Evolutionary conservation across 2,113 vertebrate genomes (phyloP), one percentile per base, ranked within the genome.

Genomic region (Conger conger): DNA sequence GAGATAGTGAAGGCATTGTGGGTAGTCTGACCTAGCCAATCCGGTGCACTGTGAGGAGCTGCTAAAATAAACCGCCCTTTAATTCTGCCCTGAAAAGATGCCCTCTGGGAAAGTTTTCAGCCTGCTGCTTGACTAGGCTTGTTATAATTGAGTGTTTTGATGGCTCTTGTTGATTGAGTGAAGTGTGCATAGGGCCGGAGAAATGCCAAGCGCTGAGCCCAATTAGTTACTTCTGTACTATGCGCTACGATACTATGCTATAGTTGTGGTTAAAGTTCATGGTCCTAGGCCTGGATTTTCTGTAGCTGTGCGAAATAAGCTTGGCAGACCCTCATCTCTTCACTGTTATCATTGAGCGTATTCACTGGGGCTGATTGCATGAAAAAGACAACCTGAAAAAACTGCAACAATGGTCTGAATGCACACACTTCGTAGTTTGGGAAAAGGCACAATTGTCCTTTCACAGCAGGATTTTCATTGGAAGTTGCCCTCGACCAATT

Each of bases 111-210:
- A 89, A 83, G 33, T 33, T 50, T 30, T 80, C 57, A 83, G 76
- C 50, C 37, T 50, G 13, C 76, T 82, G 86, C 90, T 88, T 88
- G 88, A 89, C 68, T 76, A 88, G 85, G 57, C 87, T 81, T 89
- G 85, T 42, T 84, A 27, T 87, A 83, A 89, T 84, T 88, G 79
- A 87, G 63, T 88, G 87, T 87, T 89, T 89, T 84, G 82, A 86
- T 88, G 83, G 81, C 73, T 45, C 78, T 80, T 85, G 60, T 76
- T 85, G 79, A 82, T 83, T 23, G 33, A 82, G 77, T 78, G 76
- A 83, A 33, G 38, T 42, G 8, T 60, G 76, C 85, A 63, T 80
- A 85, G 45, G 40, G 45, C 40, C 30, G 36, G n/a, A 63, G 53
- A 54, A 57, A 17, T 57, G 36, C 76, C 54, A 57, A 50, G 82